Percentiles rank a stretch among this genome's conserved stretches.
phyloP scores from a whole-genome alignment of 2,113 vertebrate species.

The Coryphaenoides rupestris region DNA sequence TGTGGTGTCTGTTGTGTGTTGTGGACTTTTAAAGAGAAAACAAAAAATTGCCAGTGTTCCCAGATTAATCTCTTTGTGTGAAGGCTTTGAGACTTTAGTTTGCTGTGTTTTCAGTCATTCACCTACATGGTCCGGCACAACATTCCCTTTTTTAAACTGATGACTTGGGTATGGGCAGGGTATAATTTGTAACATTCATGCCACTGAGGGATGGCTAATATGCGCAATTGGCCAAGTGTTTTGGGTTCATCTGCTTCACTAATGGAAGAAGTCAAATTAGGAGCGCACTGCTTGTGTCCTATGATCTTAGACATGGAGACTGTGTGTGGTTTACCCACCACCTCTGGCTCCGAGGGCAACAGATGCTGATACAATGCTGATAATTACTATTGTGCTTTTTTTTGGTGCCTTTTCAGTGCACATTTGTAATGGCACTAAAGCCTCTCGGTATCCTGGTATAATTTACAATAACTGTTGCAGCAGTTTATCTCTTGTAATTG shows the following conservation, averaged over 20 bases:
- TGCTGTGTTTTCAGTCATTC: no score
- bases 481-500: constrained; percentile 57
- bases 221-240: constrained; percentile 52
- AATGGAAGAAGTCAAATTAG: constrained; percentile 45
- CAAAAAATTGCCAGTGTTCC: no score
- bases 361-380: background rate
- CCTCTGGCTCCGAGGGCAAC: constrained; percentile 1
- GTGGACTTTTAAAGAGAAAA: no score
- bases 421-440: background rate
- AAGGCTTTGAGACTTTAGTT: no score
- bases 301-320: background rate
- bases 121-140: no score
- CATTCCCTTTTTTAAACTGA: constrained; percentile 37
- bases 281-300: constrained; percentile 30
- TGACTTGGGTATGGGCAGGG: constrained; percentile 66
- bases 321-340: background rate
- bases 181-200: constrained; percentile 50
- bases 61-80: no score
- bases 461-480: constrained; percentile 37
- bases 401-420: background rate
- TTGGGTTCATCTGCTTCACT: constrained; percentile 52
- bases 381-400: constrained; percentile 12
- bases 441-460: constrained; percentile 11
- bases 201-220: constrained; percentile 47
- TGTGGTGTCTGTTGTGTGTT: no score